Evolutionary conservation across 2,888 invertebrate genomes (phyloP).

Genomic region (Orchesellides sinensis): DNA sequence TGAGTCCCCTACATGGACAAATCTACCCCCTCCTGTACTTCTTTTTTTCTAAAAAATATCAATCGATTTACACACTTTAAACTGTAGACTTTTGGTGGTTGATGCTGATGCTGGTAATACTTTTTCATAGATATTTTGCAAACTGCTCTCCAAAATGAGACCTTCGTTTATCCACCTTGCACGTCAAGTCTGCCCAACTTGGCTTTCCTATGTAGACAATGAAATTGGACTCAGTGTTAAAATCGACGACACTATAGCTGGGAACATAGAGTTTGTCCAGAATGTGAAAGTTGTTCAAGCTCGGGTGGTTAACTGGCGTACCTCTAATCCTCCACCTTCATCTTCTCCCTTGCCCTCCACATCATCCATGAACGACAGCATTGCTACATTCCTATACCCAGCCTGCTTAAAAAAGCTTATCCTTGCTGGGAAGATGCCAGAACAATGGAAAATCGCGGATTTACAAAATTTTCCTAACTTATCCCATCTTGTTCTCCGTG

Average conservation of each 20-base stretch:
- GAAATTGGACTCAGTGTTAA: constrained; percentile 40
- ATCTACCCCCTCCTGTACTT: constrained; percentile 25
- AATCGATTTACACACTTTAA: too few species aligned
- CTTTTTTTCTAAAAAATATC: background rate
- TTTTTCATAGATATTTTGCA: constrained; percentile 49
- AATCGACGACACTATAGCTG: constrained; percentile 33
- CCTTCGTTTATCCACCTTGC: constrained; percentile 18
- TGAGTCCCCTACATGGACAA: constrained; percentile 27
- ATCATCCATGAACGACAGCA: background rate
- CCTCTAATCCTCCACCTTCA: background rate
- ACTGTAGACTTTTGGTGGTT: too few species aligned
- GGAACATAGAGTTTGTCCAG: constrained; percentile 48
- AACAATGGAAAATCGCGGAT: constrained; percentile 25
- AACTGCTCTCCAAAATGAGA: constrained; percentile 22
- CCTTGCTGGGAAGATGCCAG: constrained; percentile 44
- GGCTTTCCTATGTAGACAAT: constrained; percentile 28
- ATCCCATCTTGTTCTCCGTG: constrained; percentile 47
- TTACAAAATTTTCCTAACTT: constrained; percentile 31
- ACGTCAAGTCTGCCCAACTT: constrained; percentile 45
- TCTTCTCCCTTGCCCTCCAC: too few species aligned
- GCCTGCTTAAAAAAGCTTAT: constrained; percentile 34
- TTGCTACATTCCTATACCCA: constrained; percentile 27
- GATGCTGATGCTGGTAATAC: too few species aligned
- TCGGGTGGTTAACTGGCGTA: constrained; percentile 44
- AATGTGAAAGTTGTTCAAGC: constrained; percentile 51